Percentiles rank a stretch among this genome's conserved stretches.
Conservation (phyloP, 2,797 vertebrate species). For the Stomatorhinus walkeri region DNA sequence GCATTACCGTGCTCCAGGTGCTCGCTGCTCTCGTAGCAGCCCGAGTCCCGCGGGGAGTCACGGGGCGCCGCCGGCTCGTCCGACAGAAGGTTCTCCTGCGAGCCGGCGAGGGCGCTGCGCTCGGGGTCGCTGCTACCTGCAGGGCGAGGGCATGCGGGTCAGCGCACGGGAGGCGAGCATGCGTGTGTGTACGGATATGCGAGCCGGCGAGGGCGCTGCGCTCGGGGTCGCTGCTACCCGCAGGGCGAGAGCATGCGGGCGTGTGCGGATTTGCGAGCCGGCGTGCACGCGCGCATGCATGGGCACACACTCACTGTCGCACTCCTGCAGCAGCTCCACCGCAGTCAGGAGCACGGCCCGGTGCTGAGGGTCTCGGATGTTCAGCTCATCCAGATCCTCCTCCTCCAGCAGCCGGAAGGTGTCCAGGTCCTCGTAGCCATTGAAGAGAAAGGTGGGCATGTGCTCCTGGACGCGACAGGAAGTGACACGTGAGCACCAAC, state of each 20-base stretch:
- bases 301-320: conserved; percentile 75
- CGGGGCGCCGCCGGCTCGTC: conserved; percentile 73
- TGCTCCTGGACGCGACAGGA: conserved; percentile 69
- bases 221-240: no score
- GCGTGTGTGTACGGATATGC: no score
- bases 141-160: background rate
- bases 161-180: no score
- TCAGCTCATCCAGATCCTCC: conserved; percentile 93
- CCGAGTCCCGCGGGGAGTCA: conserved; percentile 90
- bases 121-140: conserved; percentile 89
- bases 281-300: background rate
- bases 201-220: no score
- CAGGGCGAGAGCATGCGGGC: no score
- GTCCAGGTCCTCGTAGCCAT: conserved; percentile 95
- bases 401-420: conserved; percentile 95
- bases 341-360: conserved; percentile 88
- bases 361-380: conserved; percentile 89
- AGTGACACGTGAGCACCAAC: background rate
- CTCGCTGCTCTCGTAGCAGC: conserved; percentile 97
- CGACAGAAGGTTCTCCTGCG: conserved; percentile 90
- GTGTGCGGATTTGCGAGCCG: no score
- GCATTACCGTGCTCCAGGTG: conserved; percentile 94
- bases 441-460: conserved; percentile 97
- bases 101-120: conserved; percentile 71
- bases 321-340: conserved; percentile 91